These are phyloP conservation scores for Palloptera scutellata DNA, from an alignment of 2,888 invertebrate genomes.

Conservation along the genomic window DNA sequence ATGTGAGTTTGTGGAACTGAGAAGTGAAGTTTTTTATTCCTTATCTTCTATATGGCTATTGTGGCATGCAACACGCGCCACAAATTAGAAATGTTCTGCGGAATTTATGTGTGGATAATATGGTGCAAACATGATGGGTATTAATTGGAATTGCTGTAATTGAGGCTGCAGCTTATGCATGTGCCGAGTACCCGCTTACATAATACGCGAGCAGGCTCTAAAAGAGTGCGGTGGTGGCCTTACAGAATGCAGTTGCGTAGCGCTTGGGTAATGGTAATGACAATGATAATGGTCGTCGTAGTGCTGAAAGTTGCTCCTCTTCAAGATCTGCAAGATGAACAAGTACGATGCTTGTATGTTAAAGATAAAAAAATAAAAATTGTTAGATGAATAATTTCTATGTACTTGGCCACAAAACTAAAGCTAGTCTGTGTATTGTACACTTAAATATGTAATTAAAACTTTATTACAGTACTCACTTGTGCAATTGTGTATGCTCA, in stretches of 20 bases:
- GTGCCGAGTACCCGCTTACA: no score
- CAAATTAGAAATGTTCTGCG: slow-evolving; percentile 50
- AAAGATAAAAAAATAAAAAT: background rate
- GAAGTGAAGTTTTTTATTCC: background rate
- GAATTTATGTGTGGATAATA: slow-evolving; percentile 29
- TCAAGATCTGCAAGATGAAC: background rate
- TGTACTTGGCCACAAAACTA: background rate
- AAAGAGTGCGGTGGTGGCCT: background rate
- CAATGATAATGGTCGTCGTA: background rate
- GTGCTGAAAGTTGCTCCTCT: background rate
- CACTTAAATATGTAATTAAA: background rate
- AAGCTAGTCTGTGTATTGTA: background rate
- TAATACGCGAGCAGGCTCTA: no score
- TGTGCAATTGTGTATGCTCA: no score
- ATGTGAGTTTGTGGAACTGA: no score
- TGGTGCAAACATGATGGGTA: slow-evolving; percentile 44
- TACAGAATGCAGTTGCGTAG: background rate
- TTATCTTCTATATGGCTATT: slow-evolving; percentile 35
- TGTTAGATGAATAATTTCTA: background rate
- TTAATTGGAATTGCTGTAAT: slow-evolving; percentile 50
- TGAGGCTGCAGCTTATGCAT: slow-evolving; percentile 12
- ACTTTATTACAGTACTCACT: no score
- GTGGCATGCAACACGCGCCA: slow-evolving; percentile 61
- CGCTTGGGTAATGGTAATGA: background rate
- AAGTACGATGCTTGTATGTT: background rate